phyloP scores from a whole-genome alignment of 2,888 invertebrate genomes.

The Vandiemenella viatica region DNA sequence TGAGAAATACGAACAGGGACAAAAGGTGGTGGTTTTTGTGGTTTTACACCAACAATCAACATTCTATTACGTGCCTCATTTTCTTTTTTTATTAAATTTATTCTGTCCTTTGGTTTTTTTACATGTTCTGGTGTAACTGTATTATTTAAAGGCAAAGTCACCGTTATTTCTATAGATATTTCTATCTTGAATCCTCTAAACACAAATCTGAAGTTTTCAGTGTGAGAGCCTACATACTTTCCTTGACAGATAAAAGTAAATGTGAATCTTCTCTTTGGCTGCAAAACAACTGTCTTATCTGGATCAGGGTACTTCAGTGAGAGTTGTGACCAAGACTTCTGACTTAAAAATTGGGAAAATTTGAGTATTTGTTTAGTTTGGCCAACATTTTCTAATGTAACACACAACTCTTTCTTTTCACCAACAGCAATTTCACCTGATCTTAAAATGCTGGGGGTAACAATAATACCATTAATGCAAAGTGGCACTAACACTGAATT shows the following conservation, averaged over 20 bases:
- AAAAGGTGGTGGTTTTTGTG: conserved; percentile 41
- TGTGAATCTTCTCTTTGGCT: not conserved
- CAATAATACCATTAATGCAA: not conserved
- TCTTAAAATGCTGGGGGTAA: not conserved
- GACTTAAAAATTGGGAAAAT: not conserved
- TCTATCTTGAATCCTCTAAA: not conserved
- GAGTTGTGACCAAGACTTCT: not conserved
- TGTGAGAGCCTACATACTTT: not conserved
- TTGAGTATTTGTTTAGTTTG: not conserved
- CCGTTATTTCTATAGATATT: not conserved
- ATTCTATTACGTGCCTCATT: not conserved
- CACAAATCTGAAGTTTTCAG: not conserved
- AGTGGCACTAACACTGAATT: not conserved
- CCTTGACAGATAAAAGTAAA: not conserved
- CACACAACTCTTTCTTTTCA: not conserved
- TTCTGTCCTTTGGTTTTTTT: no score
- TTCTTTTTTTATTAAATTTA: not conserved
- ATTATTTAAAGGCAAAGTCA: not conserved
- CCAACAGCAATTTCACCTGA: not conserved
- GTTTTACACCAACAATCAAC: conserved; percentile 34
- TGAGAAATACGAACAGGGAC: conserved; percentile 32
- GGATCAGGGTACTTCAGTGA: not conserved
- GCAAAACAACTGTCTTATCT: not conserved
- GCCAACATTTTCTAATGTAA: not conserved
- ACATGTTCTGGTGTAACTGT: not conserved